Evolutionary conservation across 2,888 invertebrate species (phyloP).

Genomic region (Tipula unca): DNA sequence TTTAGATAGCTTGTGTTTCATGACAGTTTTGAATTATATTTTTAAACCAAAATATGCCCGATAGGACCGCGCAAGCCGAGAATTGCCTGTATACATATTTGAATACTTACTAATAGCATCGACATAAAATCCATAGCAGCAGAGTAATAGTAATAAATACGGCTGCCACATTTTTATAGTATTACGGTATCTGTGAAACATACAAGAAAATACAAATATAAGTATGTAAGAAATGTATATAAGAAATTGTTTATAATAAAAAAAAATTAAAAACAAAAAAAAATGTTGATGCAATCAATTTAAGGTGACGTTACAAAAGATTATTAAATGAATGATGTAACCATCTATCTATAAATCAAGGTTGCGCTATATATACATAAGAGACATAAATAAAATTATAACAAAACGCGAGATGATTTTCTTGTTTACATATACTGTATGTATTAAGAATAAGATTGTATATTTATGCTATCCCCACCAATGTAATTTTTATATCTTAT

Average conservation of each 20-base stretch:
- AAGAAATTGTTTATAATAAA: background rate
- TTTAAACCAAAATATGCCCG: background rate
- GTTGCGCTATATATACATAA: background rate
- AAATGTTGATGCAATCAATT: slow-evolving; percentile 4
- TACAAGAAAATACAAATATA: background rate
- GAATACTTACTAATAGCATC: background rate
- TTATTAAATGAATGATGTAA: background rate
- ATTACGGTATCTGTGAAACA: background rate
- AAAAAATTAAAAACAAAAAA: background rate
- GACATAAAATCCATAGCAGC: background rate
- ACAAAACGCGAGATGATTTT: background rate
- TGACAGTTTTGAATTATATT: background rate
- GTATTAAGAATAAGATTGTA: background rate
- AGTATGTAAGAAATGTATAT: background rate
- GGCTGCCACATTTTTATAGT: slow-evolving; percentile 8
- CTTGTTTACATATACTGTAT: background rate
- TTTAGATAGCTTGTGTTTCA: too few relatives aligned
- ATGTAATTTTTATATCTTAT: background rate
- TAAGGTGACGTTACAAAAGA: background rate
- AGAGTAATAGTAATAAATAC: background rate
- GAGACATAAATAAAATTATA: background rate
- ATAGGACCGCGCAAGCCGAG: background rate
- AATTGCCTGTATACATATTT: background rate
- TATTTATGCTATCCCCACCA: background rate
- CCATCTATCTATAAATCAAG: background rate